Evolutionary conservation across 1,140 invertebrate genomes (phyloP).

Genomic region (Drosophila nebulosa): DNA sequence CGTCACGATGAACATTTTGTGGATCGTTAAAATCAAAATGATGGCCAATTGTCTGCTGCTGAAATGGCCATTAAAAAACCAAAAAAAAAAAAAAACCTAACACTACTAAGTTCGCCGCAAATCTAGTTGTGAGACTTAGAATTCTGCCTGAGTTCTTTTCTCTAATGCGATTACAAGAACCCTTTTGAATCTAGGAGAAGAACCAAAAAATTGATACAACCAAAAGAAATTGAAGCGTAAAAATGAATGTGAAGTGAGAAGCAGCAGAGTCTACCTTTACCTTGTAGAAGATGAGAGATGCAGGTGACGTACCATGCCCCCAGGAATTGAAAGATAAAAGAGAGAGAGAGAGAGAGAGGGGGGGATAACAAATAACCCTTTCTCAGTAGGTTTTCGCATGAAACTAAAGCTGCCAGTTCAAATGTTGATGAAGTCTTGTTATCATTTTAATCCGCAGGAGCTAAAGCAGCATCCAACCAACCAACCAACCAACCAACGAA

Average conservation of each 20-base stretch:
- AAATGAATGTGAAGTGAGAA: conserved; percentile 44
- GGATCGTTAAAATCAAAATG: conserved; percentile 31
- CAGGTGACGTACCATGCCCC: not conserved
- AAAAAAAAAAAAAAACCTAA: not conserved
- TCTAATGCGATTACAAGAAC: conserved; percentile 43
- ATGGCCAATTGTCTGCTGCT: not conserved
- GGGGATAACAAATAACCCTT: not conserved
- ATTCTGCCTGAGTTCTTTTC: no score
- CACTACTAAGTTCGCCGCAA: no score
- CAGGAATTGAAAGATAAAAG: not conserved
- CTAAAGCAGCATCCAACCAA: conserved; percentile 6
- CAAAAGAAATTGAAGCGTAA: conserved; percentile 52
- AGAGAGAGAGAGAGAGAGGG: not conserved
- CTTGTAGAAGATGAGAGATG: no score
- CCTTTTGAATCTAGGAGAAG: not conserved
- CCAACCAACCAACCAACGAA: not conserved
- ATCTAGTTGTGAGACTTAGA: no score
- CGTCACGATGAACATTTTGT: conserved; percentile 14
- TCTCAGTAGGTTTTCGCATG: not conserved
- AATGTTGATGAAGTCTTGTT: conserved; percentile 50
- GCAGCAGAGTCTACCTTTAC: conserved; percentile 12
- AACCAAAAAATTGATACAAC: conserved; percentile 38
- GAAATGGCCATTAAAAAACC: conserved; percentile 9
- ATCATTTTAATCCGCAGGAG: conserved; percentile 72
- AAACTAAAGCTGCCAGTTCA: conserved; percentile 29